A percentile compares a stretch with the other conserved stretches of the same genome.
phyloP scores from a whole-genome alignment of 35 echinoderm and acorn worm genomes.

The Heliocidaris erythrogramma region DNA sequence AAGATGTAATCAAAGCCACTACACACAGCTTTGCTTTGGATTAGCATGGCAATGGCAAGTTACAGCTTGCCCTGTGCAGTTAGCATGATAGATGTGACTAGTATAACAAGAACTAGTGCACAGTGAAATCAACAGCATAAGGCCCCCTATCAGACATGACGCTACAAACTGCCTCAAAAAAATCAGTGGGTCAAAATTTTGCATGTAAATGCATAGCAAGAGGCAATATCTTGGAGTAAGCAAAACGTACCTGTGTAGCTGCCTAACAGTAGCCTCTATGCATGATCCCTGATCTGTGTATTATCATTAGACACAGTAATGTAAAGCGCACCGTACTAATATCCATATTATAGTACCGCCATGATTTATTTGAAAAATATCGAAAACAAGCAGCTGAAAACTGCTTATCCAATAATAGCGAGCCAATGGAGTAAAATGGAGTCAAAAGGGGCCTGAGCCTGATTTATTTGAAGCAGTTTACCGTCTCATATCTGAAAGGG shows the following conservation, averaged over 20 bases:
- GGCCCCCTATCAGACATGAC: neutral
- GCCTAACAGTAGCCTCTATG: neutral
- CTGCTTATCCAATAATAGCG: too few species aligned
- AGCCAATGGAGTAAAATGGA: too few species aligned
- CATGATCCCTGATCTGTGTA: neutral
- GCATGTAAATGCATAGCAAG: too few species aligned
- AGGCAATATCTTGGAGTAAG: too few species aligned
- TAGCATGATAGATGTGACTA: neutral
- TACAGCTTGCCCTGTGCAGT: neutral
- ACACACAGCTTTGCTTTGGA: neutral
- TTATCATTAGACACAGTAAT: neutral
- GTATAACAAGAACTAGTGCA: neutral
- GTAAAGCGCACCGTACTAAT: too few species aligned
- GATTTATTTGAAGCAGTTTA: neutral
- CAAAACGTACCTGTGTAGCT: too few species aligned
- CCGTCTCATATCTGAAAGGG: neutral
- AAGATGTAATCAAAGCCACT: neutral
- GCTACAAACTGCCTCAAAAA: neutral
- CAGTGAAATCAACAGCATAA: neutral
- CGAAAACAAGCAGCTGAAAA: too few species aligned
- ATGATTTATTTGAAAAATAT: neutral
- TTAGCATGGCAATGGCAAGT: neutral
- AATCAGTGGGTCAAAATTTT: neutral
- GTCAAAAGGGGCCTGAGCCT: too few species aligned
- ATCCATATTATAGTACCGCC: too few species aligned